A percentile compares a stretch with the other conserved stretches of the same genome.
phyloP scores from a whole-genome alignment of 2,113 vertebrate species.

The Dicrurus megarhynchus region DNA sequence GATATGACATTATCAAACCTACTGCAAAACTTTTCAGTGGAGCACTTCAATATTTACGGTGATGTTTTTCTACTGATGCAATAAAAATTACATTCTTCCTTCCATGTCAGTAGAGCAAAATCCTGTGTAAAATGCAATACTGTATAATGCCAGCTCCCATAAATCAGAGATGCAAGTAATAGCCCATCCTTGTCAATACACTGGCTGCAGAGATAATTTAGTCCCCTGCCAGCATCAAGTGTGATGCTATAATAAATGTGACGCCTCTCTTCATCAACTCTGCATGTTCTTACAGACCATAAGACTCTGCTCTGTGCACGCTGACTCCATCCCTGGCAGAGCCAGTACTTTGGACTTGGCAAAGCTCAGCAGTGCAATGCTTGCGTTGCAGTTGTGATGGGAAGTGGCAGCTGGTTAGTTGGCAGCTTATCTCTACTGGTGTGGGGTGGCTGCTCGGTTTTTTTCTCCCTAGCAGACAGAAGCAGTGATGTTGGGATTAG shows the following conservation, averaged over 20 bases:
- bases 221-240: not conserved
- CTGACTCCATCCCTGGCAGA: not conserved
- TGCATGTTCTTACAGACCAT: not conserved
- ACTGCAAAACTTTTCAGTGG: not conserved
- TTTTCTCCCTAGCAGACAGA: not conserved
- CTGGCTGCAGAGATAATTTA: not conserved
- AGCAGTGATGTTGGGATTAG: not conserved
- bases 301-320: not conserved
- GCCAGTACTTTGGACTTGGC: not conserved
- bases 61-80: not conserved
- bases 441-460: not conserved
- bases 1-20: not conserved
- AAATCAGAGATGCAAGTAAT: not conserved
- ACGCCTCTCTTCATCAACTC: not conserved
- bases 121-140: not conserved
- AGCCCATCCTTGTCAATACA: not conserved
- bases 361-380: not conserved
- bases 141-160: not conserved
- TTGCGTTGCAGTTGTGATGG: not conserved
- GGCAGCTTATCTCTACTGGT: not conserved
- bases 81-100: not conserved
- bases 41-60: not conserved
- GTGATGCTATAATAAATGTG: rapidly evolving
- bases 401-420: not conserved
- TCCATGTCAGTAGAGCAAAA: not conserved